Evolutionary conservation across 2,113 vertebrate genomes (phyloP).

Genomic region (Odocoileus hemionus): DNA sequence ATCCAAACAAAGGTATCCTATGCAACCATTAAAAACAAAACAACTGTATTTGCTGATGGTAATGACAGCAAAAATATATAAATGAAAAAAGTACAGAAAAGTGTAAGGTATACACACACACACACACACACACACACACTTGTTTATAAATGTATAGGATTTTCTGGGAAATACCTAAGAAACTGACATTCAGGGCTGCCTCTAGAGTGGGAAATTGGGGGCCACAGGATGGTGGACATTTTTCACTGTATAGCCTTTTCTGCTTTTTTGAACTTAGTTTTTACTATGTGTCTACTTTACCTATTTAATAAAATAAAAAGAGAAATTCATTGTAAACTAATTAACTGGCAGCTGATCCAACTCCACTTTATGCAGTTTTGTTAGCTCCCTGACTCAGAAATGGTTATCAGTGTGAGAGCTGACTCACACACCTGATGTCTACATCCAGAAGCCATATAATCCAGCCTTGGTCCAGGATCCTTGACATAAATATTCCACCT

Average conservation of each 20-base stretch:
- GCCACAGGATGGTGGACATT: background rate
- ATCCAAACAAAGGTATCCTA: background rate
- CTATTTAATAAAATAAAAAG: background rate
- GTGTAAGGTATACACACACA: background rate
- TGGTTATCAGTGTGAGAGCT: background rate
- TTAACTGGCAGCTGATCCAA: background rate
- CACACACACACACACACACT: background rate
- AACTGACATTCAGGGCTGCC: background rate
- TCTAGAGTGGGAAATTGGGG: background rate
- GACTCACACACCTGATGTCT: background rate
- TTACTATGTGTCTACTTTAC: background rate
- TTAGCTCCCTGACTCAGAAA: background rate
- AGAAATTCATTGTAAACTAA: background rate
- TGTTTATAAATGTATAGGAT: background rate
- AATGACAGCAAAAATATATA: background rate
- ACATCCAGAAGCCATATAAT: background rate
- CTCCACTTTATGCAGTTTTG: background rate
- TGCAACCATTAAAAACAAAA: background rate
- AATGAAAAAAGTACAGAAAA: background rate
- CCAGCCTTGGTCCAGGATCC: background rate
- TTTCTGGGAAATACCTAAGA: background rate
- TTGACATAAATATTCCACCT: background rate
- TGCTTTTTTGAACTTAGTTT: background rate
- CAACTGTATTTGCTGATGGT: background rate
- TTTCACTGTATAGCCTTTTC: background rate